Conservation (phyloP, 2,113 vertebrate genomes). For the Hyperopisus bebe region DNA sequence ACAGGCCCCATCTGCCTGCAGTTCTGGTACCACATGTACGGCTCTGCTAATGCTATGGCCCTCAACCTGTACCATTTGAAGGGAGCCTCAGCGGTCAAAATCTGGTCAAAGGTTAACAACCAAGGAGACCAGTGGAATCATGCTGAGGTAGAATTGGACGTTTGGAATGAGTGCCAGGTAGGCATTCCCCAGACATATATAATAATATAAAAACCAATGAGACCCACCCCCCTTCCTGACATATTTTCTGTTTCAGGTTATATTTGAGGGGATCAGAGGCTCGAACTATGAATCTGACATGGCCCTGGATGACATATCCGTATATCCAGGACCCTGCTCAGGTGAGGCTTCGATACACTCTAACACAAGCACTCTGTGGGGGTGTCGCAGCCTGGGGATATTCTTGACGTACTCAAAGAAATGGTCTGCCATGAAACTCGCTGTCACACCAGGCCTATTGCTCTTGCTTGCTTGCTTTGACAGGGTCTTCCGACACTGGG, state of each 20-base stretch:
- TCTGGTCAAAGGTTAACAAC: conserved; percentile 50
- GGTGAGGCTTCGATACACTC: conserved; percentile 29
- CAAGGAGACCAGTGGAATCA: conserved; percentile 54
- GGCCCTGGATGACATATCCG: conserved; percentile 56
- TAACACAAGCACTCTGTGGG: not conserved
- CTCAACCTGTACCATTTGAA: conserved; percentile 55
- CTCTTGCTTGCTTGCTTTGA: conserved; percentile 16
- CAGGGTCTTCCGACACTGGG: not conserved
- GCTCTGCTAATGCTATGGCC: conserved; percentile 50
- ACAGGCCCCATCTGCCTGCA: conserved; percentile 58
- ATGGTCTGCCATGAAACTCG: not conserved
- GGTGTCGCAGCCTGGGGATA: not conserved
- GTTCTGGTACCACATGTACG: conserved; percentile 79
- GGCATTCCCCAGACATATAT: not conserved
- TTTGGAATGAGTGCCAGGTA: conserved; percentile 53
- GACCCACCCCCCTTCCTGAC: not conserved
- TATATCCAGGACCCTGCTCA: conserved; percentile 45
- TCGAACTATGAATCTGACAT: conserved; percentile 51
- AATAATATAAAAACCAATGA: not conserved
- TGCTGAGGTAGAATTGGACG: conserved; percentile 42
- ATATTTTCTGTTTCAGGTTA: conserved; percentile 43
- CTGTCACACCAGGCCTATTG: not conserved
- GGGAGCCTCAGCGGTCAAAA: conserved; percentile 25
- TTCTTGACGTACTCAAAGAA: not conserved
- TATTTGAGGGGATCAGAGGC: conserved; percentile 59